Evolutionary conservation across 2,113 vertebrate genomes (phyloP).

Genomic region (Tyto alba): DNA sequence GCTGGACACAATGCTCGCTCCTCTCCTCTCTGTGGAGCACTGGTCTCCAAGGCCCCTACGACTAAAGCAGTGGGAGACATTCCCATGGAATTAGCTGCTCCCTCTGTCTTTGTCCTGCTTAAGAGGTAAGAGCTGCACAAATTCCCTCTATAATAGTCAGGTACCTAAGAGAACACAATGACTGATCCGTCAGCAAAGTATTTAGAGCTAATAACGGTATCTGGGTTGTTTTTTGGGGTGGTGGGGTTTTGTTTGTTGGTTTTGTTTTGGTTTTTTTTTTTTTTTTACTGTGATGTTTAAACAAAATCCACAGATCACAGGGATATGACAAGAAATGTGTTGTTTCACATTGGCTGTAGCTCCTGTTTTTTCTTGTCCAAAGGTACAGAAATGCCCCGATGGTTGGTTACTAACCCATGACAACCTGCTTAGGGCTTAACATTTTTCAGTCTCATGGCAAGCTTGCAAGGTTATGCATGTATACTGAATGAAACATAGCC

Average conservation of each 20-base stretch:
- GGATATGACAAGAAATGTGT: neutral
- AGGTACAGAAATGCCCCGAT: neutral
- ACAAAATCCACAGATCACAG: neutral
- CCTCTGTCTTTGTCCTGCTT: neutral
- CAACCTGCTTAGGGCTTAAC: neutral
- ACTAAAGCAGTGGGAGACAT: neutral
- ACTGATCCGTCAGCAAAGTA: neutral
- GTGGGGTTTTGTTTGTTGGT: too few relatives aligned
- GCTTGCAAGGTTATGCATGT: conserved; percentile 32
- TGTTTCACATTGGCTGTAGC: neutral
- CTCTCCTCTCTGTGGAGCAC: neutral
- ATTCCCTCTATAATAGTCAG: neutral
- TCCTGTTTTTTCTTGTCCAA: neutral
- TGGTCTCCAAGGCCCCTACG: neutral
- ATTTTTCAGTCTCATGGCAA: conserved; percentile 27
- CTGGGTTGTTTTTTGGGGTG: neutral
- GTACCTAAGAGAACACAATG: neutral
- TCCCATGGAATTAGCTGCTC: neutral
- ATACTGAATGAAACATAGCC: conserved; percentile 46
- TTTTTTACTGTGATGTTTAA: neutral
- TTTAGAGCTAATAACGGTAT: neutral
- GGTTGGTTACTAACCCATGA: neutral
- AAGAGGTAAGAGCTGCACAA: conserved; percentile 2
- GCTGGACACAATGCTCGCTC: neutral
- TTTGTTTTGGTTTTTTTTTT: neutral